These are phyloP conservation scores for Nematopogon swammerdamellus DNA, from an alignment of 2,888 invertebrate species.

Conservation along the genomic window DNA sequence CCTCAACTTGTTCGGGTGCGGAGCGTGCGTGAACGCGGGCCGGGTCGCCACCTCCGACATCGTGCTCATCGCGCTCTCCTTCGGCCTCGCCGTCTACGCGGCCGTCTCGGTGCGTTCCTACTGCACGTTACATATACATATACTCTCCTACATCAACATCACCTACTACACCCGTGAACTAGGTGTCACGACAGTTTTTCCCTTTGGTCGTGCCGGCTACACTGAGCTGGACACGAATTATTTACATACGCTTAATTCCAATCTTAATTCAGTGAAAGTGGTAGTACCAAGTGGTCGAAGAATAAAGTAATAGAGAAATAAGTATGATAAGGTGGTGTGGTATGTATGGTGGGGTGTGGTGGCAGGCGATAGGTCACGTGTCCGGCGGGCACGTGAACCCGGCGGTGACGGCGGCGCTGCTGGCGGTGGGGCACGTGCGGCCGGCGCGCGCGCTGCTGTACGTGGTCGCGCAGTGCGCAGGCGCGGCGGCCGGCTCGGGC, in stretches of 20 bases:
- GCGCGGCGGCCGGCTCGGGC: conserved; percentile 77
- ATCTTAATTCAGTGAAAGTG: conserved; percentile 2
- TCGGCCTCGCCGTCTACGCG: conserved; percentile 82
- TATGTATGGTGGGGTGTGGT: too few species aligned
- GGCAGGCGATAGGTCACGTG: conserved; percentile 77
- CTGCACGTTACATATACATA: too few species aligned
- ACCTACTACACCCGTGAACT: too few species aligned
- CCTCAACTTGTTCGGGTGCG: conserved; percentile 88
- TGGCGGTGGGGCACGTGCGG: conserved; percentile 76
- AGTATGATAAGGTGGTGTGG: too few species aligned
- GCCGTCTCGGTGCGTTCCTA: conserved; percentile 65
- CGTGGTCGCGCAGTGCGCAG: conserved; percentile 77
- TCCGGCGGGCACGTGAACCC: conserved; percentile 93
- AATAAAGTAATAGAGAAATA: too few species aligned
- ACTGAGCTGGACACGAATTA: too few species aligned
- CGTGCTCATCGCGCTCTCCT: conserved; percentile 76
- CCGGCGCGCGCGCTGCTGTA: conserved; percentile 73
- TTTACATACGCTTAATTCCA: conserved; percentile 1
- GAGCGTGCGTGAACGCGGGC: conserved; percentile 63
- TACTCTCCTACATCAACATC: too few species aligned
- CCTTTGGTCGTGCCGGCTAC: too few species aligned
- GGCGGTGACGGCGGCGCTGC: conserved; percentile 80
- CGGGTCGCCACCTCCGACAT: conserved; percentile 45
- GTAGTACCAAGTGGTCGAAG: too few species aligned
- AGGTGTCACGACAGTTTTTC: too few species aligned